Percentiles rank a stretch among this genome's conserved stretches.
These are phyloP conservation scores for Helobdella robusta DNA, from an alignment of 2,888 invertebrate genomes.

Conservation along the genomic window DNA sequence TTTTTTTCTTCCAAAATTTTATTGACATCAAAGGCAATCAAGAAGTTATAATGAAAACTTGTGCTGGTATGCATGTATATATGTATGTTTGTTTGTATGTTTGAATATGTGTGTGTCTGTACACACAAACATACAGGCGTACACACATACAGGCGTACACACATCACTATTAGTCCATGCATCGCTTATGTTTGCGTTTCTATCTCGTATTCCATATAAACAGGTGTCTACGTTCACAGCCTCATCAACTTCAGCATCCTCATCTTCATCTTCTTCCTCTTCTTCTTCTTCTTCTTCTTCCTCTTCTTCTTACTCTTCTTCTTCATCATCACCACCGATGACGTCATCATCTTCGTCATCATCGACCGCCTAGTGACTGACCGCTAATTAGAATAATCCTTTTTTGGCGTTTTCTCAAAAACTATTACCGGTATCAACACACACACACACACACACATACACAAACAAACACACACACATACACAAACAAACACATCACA, in stretches of 20 bases:
- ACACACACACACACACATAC: too few relatives aligned
- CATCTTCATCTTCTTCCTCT: not conserved
- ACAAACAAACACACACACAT: too few relatives aligned
- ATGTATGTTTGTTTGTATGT: constrained; percentile 19
- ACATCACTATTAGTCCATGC: too few relatives aligned
- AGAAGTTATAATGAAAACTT: too few relatives aligned
- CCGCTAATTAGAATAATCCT: not conserved
- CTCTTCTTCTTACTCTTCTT: not conserved
- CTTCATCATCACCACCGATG: not conserved
- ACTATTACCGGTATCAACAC: not conserved
- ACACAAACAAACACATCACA: too few relatives aligned
- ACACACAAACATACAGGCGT: too few relatives aligned
- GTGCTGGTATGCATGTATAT: constrained; percentile 21
- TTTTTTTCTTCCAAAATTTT: too few relatives aligned
- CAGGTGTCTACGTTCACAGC: not conserved
- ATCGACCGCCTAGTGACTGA: not conserved
- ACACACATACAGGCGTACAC: too few relatives aligned
- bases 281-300: not conserved
- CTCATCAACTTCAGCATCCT: not conserved
- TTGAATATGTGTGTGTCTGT: constrained; percentile 17
- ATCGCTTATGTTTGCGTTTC: too few relatives aligned
- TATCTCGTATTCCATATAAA: not conserved
- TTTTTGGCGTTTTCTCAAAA: not conserved
- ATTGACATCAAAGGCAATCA: too few relatives aligned
- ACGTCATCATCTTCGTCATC: not conserved